Evolutionary conservation across 2,888 invertebrate species (phyloP).

Genomic region (Drosophila phalerata): DNA sequence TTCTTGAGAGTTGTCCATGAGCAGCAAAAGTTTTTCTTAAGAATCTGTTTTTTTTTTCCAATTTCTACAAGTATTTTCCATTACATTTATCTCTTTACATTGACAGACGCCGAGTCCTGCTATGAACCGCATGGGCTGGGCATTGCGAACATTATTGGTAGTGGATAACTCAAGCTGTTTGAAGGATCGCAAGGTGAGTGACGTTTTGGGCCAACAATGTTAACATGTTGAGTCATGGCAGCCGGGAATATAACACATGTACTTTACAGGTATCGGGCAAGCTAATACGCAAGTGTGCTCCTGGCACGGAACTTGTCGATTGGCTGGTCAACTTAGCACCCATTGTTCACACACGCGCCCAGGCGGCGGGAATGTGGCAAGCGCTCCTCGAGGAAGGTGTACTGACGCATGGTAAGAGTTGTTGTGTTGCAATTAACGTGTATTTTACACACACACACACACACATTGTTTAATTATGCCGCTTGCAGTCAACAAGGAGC

Average conservation of each 20-base stretch:
- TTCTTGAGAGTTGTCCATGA: neutral
- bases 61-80: conserved; percentile 8
- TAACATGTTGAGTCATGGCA: conserved; percentile 7
- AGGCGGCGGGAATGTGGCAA: conserved; percentile 94
- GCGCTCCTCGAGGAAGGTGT: conserved; percentile 92
- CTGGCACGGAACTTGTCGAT: conserved; percentile 93
- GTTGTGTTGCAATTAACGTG: conserved; percentile 31
- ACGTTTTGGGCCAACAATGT: conserved; percentile 5
- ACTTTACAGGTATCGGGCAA: conserved; percentile 86
- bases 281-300: conserved; percentile 89
- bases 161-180: conserved; percentile 88
- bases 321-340: conserved; percentile 90
- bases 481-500: conserved; percentile 89
- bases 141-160: conserved; percentile 89
- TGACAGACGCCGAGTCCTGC: conserved; percentile 88
- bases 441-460: too few relatives aligned
- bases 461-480: conserved; percentile 34
- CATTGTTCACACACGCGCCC: conserved; percentile 88
- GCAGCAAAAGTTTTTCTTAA: conserved; percentile 14
- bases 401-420: conserved; percentile 89
- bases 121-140: conserved; percentile 90
- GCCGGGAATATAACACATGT: neutral
- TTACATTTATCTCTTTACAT: conserved; percentile 39
- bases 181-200: conserved; percentile 88
- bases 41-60: neutral